Conservation (phyloP, 2,888 invertebrate species). For the Andricus curvator region DNA sequence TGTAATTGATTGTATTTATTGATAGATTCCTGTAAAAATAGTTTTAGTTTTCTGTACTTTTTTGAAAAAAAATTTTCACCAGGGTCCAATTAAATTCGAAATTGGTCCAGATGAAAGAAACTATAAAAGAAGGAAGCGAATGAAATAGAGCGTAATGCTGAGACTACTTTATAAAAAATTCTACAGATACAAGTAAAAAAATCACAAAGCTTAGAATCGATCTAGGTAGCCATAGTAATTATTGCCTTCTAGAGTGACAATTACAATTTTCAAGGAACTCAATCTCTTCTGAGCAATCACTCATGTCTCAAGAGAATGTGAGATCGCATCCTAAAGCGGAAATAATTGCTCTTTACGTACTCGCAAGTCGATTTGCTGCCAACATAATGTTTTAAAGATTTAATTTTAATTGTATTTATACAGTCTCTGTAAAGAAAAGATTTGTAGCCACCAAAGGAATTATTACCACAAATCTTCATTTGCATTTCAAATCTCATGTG, state of each 20-base stretch:
- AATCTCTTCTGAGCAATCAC: constrained; percentile 26
- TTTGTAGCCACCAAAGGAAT: background rate
- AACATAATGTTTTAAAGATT: constrained; percentile 15
- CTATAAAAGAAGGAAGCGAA: background rate
- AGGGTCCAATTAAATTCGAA: background rate
- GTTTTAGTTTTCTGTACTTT: too few species aligned
- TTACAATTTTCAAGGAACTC: constrained; percentile 28
- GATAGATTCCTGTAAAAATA: too few species aligned
- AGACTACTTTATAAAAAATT: background rate
- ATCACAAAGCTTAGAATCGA: background rate
- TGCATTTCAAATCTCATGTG: background rate
- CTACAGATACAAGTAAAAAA: background rate
- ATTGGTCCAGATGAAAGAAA: background rate
- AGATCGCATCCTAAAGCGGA: constrained; percentile 30
- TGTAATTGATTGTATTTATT: too few species aligned
- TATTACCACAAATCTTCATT: background rate
- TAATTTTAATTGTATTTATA: background rate
- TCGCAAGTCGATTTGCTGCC: constrained; percentile 1
- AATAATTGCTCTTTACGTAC: constrained; percentile 10
- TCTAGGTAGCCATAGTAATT: background rate
- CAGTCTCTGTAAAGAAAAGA: background rate
- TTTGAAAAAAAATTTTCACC: too few species aligned
- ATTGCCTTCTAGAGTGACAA: constrained; percentile 10
- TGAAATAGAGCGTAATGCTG: background rate
- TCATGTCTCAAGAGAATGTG: constrained; percentile 16